Conservation (phyloP, 2,797 vertebrate species). For the Cetoscarus ocellatus region DNA sequence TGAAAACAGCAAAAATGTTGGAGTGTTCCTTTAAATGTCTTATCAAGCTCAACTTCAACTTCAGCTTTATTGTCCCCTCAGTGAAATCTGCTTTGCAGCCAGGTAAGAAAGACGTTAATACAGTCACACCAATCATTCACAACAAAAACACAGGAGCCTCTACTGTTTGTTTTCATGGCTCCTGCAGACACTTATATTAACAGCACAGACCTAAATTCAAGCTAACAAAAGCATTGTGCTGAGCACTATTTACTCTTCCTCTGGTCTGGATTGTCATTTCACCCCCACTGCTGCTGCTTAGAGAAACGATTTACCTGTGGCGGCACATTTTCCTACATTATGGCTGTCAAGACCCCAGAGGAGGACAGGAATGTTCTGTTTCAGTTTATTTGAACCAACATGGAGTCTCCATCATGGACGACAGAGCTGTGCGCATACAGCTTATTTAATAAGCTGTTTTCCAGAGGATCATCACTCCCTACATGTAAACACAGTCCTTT, state of each 20-base stretch:
- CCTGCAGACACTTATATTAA: not conserved
- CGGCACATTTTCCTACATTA: slow-evolving; percentile 40
- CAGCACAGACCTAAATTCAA: slow-evolving; percentile 19
- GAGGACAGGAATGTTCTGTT: slow-evolving; percentile 25
- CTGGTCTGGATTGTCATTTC: slow-evolving; percentile 31
- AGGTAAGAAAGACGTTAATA: too few relatives aligned
- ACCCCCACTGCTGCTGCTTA: slow-evolving; percentile 30
- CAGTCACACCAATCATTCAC: too few relatives aligned
- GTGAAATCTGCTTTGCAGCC: too few relatives aligned
- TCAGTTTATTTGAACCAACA: slow-evolving; percentile 41
- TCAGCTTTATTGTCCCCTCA: too few relatives aligned
- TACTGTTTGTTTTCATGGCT: slow-evolving; percentile 21
- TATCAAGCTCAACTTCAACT: too few relatives aligned
- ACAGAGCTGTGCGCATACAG: slow-evolving; percentile 16
- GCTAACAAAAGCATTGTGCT: slow-evolving; percentile 39
- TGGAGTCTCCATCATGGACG: slow-evolving; percentile 17
- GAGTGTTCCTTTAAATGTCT: too few relatives aligned
- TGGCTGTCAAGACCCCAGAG: slow-evolving; percentile 26
- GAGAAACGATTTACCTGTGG: slow-evolving; percentile 30
- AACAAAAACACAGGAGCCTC: not conserved
- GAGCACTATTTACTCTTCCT: slow-evolving; percentile 30
- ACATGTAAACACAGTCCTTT: slow-evolving; percentile 56
- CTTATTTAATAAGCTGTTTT: slow-evolving; percentile 44
- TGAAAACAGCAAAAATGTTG: too few relatives aligned
- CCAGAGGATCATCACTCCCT: slow-evolving; percentile 26